phyloP scores from a whole-genome alignment of 2,113 vertebrate species.

The Chamaetylas fuelleborni region DNA sequence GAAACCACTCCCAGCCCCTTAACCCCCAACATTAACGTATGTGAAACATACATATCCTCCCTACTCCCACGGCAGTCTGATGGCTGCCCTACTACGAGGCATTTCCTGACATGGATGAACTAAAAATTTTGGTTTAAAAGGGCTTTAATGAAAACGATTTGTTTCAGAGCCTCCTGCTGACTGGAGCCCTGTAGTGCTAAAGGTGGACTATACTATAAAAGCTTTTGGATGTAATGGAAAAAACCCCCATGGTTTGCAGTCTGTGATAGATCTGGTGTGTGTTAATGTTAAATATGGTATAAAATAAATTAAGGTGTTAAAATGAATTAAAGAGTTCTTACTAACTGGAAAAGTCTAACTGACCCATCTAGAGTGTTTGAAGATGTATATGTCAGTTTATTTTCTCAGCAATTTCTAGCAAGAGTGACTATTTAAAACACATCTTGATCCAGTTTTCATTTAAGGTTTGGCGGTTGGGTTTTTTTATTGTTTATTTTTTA shows the following conservation, averaged over 20 bases:
- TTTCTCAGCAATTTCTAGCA: not conserved
- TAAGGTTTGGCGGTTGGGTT: not conserved
- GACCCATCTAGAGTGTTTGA: not conserved
- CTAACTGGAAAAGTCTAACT: not conserved
- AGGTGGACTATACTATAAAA: not conserved
- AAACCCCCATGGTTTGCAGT: not conserved
- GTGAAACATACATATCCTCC: not conserved
- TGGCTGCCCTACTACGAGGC: not conserved
- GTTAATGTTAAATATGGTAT: not conserved
- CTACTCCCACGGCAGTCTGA: not conserved
- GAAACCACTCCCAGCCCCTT: not conserved
- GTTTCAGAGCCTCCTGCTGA: not conserved
- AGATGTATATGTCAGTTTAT: not conserved
- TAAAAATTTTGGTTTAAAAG: not conserved
- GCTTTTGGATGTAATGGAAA: not conserved
- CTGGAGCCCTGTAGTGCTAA: not conserved
- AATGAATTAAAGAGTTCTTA: not conserved
- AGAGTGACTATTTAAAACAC: not conserved
- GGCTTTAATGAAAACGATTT: not conserved
- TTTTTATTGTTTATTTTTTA: not conserved
- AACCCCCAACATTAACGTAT: not conserved
- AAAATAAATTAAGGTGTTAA: not conserved
- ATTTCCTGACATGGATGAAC: not conserved
- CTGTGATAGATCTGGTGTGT: not conserved
- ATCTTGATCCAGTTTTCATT: not conserved